Evolutionary conservation across 35 echinoderm and acorn worm genomes (phyloP).

Genomic region (Acanthaster planci): DNA sequence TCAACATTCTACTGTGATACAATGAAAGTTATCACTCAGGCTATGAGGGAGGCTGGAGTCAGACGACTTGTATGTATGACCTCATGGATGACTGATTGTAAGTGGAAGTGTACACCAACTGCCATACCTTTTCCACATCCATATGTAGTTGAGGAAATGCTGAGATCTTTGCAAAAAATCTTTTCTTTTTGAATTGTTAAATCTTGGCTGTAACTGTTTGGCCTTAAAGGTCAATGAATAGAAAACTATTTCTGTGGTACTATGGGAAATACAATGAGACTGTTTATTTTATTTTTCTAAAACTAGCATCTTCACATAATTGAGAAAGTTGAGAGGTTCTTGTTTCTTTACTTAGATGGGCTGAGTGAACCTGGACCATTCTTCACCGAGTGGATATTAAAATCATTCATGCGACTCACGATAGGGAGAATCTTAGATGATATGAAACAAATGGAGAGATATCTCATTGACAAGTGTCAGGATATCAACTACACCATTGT

Average conservation of each 20-base stretch:
- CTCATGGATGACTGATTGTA: slow-evolving; percentile 71
- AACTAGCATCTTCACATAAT: not conserved
- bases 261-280: not conserved
- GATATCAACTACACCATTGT: slow-evolving; percentile 74
- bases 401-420: slow-evolving; percentile 45
- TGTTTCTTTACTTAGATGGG: slow-evolving; percentile 6
- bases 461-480: slow-evolving; percentile 46
- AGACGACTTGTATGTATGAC: slow-evolving; percentile 52
- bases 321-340: not conserved
- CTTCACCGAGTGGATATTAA: slow-evolving; percentile 21
- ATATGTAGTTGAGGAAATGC: too few species aligned
- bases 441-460: slow-evolving; percentile 67
- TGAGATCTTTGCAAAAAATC: too few species aligned
- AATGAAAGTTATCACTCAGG: slow-evolving; percentile 48
- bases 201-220: not conserved
- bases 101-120: too few species aligned
- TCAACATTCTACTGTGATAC: slow-evolving; percentile 69
- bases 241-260: not conserved
- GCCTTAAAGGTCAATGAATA: not conserved
- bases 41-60: slow-evolving; percentile 52
- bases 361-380: slow-evolving; percentile 41
- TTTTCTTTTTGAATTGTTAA: not conserved
- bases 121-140: too few species aligned
- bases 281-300: not conserved
- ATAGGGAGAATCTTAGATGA: slow-evolving; percentile 35